Base-by-base conservation (phyloP, 1,140 invertebrate species). In the Hydropsyche tenuis region DNA sequence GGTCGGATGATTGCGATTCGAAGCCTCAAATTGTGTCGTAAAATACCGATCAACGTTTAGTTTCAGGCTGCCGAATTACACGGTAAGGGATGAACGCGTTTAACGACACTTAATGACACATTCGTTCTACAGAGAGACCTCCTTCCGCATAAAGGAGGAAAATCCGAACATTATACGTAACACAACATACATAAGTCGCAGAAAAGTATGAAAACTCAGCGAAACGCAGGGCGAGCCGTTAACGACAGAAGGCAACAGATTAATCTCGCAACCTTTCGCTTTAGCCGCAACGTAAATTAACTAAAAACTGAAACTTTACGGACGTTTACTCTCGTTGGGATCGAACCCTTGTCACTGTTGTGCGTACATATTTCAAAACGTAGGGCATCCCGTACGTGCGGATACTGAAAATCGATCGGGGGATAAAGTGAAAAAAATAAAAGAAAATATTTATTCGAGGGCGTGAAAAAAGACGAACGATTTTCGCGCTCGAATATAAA, bases 251-350 rank as follows among this genome's bases (percentile, higher is more conserved):
- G 56, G 56, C 56, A 60, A 60, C 56, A 60, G 56, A 60, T 60
- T 60, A 60, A 60, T 60, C 56, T 60, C 56, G 56, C 56, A 60
- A 60, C 56, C 56, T 60, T 60, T 60, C 56, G 56, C 56, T 60
- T 60, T 23, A 14, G 56, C 56, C 56, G 56, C 56, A 60, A 60
- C 56, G 56, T 60, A 60, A 60, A 60, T 60, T 60, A 60, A 60
- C 56, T 60, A 60, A 60, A 60, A 60, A 60, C 56, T 60, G 56
- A 60, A 60, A 60, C 56, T 60, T 60, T 60, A 60, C 22, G 56
- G 56, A 60, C 56, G 56, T 60, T 60, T 60, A 60, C 56, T 60
- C 56, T 60, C 56, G 20, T 60, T 60, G 56, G 56, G 56, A 60
- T 60, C 56, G 56, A 60, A 60, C 56, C 56, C 56, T 60, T 60